Evolutionary conservation across 2,888 invertebrate species (phyloP).

Genomic region (Craniophora ligustri): DNA sequence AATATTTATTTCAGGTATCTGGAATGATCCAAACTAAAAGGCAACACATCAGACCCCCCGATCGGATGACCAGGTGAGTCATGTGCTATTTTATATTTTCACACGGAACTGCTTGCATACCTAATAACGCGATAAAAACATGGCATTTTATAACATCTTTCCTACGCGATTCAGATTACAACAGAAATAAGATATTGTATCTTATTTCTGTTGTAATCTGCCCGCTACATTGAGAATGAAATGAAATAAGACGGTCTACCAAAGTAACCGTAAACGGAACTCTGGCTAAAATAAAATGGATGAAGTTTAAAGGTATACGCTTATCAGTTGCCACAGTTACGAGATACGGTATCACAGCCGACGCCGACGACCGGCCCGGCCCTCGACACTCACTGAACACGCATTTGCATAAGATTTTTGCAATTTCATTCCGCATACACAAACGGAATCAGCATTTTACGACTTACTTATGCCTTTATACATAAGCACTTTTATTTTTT

Average conservation of each 20-base stretch:
- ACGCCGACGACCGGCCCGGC: conserved; percentile 10
- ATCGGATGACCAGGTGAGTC: conserved; percentile 81
- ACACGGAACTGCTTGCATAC: conserved; percentile 26
- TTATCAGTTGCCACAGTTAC: conserved; percentile 44
- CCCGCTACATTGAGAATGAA: conserved; percentile 31
- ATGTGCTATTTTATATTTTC: conserved; percentile 33
- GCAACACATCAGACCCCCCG: conserved; percentile 76
- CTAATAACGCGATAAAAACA: conserved; percentile 2
- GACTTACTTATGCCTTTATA: conserved; percentile 50
- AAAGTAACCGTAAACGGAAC: conserved; percentile 27
- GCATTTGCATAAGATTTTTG: conserved; percentile 62
- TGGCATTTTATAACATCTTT: conserved; percentile 7
- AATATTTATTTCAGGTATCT: conserved; percentile 77
- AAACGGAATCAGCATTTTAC: conserved; percentile 61
- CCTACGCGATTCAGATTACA: conserved; percentile 34
- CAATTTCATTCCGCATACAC: conserved; percentile 57
- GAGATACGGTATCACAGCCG: conserved; percentile 40
- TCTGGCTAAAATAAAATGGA: conserved; percentile 38
- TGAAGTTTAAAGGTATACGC: conserved; percentile 39
- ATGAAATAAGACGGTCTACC: conserved; percentile 27
- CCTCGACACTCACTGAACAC: conserved; percentile 47
- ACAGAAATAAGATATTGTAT: conserved; percentile 44
- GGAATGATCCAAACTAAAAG: conserved; percentile 80
- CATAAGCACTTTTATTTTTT: conserved; percentile 45
- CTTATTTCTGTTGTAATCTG: no score